A percentile compares a stretch with the other conserved stretches of the same genome.
Evolutionary conservation across 2,797 vertebrate genomes (phyloP).

Genomic region (Darevskia nairensis): DNA sequence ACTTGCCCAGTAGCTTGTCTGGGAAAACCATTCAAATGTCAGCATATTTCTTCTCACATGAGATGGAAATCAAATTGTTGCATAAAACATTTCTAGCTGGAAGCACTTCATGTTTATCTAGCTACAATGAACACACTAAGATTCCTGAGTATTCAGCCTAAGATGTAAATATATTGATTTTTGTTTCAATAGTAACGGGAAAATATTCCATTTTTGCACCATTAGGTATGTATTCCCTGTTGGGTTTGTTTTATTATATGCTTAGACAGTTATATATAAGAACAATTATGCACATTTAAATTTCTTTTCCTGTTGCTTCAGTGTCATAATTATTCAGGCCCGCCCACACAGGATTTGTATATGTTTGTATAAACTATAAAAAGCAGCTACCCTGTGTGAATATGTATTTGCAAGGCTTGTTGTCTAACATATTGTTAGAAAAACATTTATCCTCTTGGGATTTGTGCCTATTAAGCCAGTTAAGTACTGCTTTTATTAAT

Average conservation of each 20-base stretch:
- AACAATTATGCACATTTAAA: constrained; percentile 2
- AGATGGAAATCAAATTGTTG: neutral
- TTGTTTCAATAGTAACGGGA: neutral
- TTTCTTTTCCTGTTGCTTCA: constrained; percentile 26
- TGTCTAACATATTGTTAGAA: neutral
- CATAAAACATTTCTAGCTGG: neutral
- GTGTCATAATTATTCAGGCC: constrained; percentile 6
- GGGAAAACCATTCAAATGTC: neutral
- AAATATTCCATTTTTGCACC: neutral
- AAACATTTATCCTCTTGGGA: constrained; percentile 5
- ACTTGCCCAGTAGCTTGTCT: neutral
- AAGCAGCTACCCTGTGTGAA: constrained; percentile 5
- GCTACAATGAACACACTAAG: neutral
- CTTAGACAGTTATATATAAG: accelerated
- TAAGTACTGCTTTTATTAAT: no score
- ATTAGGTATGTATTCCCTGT: neutral
- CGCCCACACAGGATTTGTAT: constrained; percentile 20
- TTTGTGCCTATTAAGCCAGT: neutral
- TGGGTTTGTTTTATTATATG: constrained; percentile 6
- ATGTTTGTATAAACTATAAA: constrained; percentile 12
- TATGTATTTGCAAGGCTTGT: neutral
- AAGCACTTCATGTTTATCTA: neutral
- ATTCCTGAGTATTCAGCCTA: constrained; percentile 1
- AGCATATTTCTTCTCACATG: no score
- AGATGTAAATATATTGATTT: neutral